Evolutionary conservation across 2,888 invertebrate genomes (phyloP), one percentile per base, ranked within the genome.

Genomic region (Periphyllus acericola): DNA sequence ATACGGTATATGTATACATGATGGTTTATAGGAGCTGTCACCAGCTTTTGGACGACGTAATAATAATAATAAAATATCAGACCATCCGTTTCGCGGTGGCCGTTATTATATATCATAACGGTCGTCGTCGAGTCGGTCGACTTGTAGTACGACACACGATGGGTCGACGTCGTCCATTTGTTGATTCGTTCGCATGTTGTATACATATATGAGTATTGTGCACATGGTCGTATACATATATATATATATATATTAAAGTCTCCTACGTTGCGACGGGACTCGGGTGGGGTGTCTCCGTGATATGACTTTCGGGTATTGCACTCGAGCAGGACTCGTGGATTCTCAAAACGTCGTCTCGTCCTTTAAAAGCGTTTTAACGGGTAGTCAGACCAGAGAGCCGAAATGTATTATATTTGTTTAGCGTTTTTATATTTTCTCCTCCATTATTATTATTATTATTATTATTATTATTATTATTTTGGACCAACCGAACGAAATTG

Each of bases 81-180:
- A 68, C 29, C 3, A 29, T 14, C 32, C 32, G 32, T 71, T 71
- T 32, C 29, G 71, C 29, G 71, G 29, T 11, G n/a, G 29, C 2
- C 32, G 32, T 32, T 71, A 32, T 17, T 32, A 25, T 5, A 71
- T 71, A 32, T 17, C 14, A 25, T 5, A 71, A 71, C 17, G 29
- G 29, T 32, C 32, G 71, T 71, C 29, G 32, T 32, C 19, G 21
- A 19, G 66, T n/a, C 19, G 60, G 21, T 21, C 21, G 55, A 55
- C 55, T 55, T 21, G 1, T 19, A 19, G 55, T 9, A 9, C 46
- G 46, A 46, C 46, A 46, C 11, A 46, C 34, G n/a, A 25, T 34
- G n/a, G 34, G 36, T 36, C 75, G 72, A 34, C 76, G 52, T 78
- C 46, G 78, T 79, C 55, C 34, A 79, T 79, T 79, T 79, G 79